Evolutionary conservation across 1,140 invertebrate species (phyloP), one percentile per base, ranked within the genome.

Genomic region (Pachypeltis micranthus): DNA sequence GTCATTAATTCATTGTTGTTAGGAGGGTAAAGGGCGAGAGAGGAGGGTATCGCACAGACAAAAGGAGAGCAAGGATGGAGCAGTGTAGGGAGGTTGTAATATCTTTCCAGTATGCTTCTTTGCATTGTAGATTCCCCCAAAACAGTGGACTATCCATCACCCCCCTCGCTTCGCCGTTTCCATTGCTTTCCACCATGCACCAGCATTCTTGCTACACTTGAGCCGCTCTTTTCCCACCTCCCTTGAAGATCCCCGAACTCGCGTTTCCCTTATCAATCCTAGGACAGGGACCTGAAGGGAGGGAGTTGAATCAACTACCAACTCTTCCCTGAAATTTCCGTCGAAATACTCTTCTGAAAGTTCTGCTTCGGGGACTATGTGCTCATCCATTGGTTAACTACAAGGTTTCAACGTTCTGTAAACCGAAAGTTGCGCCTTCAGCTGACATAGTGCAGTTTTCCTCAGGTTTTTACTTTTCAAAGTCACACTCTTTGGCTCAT

Each of bases 101-200:
- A 59, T 59, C 57, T 59, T 59, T 34, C 57, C 19, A 34, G 31
- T 39, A 1, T 28, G 29, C 16, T 44, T 61, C 59, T 61, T 61
- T 61, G 59, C 29, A 61, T 44, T 61, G 59, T 61, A 61, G 59
- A 61, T 61, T 34, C 25, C 2, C 14, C n/a, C n/a, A 21, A n/a
- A 24, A 25, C 31, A 31, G 47, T 21, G 47, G 47, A 21, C 47
- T 51, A 51, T 51, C 47, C 47, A 51, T 61, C 59, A 61, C 39
- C 59, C 59, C 31, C 21, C 59, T 24, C 23, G 21, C 39, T 19
- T 1, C 25, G 24, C 24, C 21, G n/a, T 29, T 56, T 51, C 25
- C 28, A 24, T 56, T 56, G 24, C n/a, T 16, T 56, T 21, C 2
- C 2, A 24, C 19, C 25, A n/a, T 16, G n/a, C 25, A 56, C 24